Base-by-base conservation (phyloP, 2,113 vertebrate species). In the Rafetus swinhoei region DNA sequence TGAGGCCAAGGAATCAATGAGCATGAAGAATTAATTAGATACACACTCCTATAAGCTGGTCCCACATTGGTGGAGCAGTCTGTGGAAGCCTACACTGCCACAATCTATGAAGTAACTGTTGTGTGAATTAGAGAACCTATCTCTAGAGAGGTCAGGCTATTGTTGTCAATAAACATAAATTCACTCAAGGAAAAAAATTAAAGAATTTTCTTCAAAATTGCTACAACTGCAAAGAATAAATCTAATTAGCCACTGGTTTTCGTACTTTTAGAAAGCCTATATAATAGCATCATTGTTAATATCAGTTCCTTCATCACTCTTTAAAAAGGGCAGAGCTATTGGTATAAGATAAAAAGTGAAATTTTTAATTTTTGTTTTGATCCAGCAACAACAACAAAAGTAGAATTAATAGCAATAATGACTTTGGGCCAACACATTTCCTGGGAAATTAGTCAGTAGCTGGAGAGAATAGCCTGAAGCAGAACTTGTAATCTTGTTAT, bases 161-260 rank as follows among this genome's bases (percentile, higher is more conserved):
- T 74, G 52, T 69, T 85, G 91, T 50, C 65, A 7, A 77, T 24
- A 79, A 89, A 45, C 13, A 39, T 12, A 59, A 87, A 80, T 32
- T 14, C n/a, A 60, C 29, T 86, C 50, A 77, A 76, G 50, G 65
- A 85, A 92, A 85, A n/a, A 45, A 76, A 35, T 3, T 76, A 57
- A 35, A 55, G 27, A 93, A 92, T 89, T 88, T 56, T 6, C 92
- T 69, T 87, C 35, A 18, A n/a, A 92, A 32, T 6, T 32, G 16
- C n/a, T 83, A 72, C n/a, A 60, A 50, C 4, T 74, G 82, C 90
- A 96, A 87, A 89, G 24, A n/a, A 4, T 14, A 59, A 95, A 92
- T 87, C 25, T 87, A 19, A 74, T 82, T 85, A 90, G 35, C 22
- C 19, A 4, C 15, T n/a, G 80, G 93, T 35, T 10, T 50, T 7